Percentiles rank a stretch among this genome's conserved stretches.
Evolutionary conservation across 2,113 vertebrate genomes (phyloP).

Genomic region (Poeciliopsis retropinna): DNA sequence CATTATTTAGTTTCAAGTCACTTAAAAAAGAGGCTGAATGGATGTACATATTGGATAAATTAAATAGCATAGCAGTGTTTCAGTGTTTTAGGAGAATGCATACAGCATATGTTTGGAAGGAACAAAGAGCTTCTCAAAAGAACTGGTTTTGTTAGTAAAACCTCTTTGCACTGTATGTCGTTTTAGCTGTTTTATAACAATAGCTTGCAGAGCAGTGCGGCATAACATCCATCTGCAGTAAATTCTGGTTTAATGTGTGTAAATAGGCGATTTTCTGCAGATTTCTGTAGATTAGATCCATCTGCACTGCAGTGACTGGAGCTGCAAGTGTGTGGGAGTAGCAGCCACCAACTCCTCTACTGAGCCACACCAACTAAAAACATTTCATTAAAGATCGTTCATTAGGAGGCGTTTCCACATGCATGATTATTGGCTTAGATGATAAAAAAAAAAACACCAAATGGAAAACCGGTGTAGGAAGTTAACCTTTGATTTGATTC

Average conservation of each 20-base stretch:
- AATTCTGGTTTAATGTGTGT: not conserved
- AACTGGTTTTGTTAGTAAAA: not conserved
- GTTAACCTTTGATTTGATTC: not conserved
- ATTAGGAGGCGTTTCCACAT: not conserved
- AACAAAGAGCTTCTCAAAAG: not conserved
- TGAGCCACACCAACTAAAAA: constrained; percentile 27
- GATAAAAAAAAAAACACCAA: constrained; percentile 7
- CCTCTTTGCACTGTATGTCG: no score
- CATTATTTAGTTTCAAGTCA: no score
- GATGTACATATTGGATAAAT: no score
- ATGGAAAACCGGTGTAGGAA: not conserved
- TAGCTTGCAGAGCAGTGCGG: not conserved
- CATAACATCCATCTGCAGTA: not conserved
- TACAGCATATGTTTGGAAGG: not conserved
- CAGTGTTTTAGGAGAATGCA: not conserved
- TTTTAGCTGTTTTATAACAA: not conserved
- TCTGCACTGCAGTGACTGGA: not conserved
- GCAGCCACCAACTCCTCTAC: constrained; percentile 17
- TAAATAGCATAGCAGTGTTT: no score
- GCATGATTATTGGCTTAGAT: constrained; percentile 2
- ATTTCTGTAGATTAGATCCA: not conserved
- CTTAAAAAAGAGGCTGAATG: no score
- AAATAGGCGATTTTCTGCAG: not conserved
- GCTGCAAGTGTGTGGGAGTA: constrained; percentile 31
- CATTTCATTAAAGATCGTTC: constrained; percentile 21